phyloP scores from a whole-genome alignment of 2,113 vertebrate genomes.

The Mustela nigripes region DNA sequence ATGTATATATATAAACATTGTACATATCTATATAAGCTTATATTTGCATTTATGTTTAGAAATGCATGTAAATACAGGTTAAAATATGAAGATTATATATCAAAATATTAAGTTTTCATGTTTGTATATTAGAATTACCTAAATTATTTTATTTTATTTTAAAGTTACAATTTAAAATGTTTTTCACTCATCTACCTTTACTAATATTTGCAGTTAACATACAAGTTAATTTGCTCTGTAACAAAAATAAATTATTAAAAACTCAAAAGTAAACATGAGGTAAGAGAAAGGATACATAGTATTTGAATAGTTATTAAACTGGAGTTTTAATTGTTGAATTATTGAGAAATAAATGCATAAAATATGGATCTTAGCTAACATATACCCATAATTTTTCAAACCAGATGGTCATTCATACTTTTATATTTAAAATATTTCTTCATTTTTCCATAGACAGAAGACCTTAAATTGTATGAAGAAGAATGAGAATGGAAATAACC shows the following conservation, averaged over 20 bases:
- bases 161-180: neutral
- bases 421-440: neutral
- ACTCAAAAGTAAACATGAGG: neutral
- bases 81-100: neutral
- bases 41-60: neutral
- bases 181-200: neutral
- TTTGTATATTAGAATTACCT: neutral
- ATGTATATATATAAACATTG: neutral
- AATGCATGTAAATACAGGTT: neutral
- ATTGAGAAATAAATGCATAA: neutral
- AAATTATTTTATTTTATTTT: neutral
- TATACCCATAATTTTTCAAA: neutral
- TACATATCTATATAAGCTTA: neutral
- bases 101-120: neutral
- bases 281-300: neutral
- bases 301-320: neutral
- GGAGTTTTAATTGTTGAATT: neutral
- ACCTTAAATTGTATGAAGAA: conserved; percentile 36
- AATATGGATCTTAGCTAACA: neutral
- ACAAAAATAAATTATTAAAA: neutral
- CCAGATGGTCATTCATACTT: neutral
- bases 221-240: neutral
- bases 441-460: neutral
- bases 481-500: conserved; percentile 77
- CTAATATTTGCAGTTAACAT: neutral